Percentiles rank a stretch among this genome's conserved stretches.
phyloP scores from a whole-genome alignment of 2,113 vertebrate species.

The Phyllopteryx taeniolatus region DNA sequence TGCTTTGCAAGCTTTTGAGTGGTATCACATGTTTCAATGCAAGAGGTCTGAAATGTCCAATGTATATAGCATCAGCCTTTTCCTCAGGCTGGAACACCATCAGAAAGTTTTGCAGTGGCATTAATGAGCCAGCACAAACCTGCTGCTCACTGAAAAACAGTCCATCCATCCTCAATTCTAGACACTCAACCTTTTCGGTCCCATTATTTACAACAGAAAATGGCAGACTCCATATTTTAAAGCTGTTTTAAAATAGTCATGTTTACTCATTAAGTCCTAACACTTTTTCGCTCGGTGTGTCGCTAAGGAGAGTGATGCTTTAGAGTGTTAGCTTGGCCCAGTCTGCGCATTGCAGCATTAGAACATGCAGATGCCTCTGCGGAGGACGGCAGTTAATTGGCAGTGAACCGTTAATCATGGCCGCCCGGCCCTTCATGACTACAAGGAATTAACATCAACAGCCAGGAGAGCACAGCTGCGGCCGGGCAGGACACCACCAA shows the following conservation, averaged over 20 bases:
- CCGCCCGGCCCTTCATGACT: conserved; percentile 51
- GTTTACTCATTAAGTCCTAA: conserved; percentile 43
- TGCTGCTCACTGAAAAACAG: no score
- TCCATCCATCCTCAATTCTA: not conserved
- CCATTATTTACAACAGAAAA: conserved; percentile 5
- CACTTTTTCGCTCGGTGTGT: conserved; percentile 24
- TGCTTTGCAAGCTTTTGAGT: no score
- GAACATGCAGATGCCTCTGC: conserved; percentile 38
- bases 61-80: no score
- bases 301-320: conserved; percentile 51
- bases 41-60: no score
- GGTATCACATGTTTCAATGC: no score
- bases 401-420: conserved; percentile 66
- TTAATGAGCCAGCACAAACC: no score
- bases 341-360: conserved; percentile 58
- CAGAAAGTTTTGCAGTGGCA: no score
- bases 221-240: no score
- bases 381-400: conserved; percentile 64
- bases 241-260: conserved; percentile 8
- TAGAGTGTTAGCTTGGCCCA: conserved; percentile 39
- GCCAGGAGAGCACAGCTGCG: conserved; percentile 38
- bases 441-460: conserved; percentile 58
- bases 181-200: not conserved
- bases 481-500: conserved; percentile 27
- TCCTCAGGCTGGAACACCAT: no score